These are phyloP conservation scores for Drosophila vallismaia DNA, from an alignment of 2,888 invertebrate genomes.

Conservation along the genomic window DNA sequence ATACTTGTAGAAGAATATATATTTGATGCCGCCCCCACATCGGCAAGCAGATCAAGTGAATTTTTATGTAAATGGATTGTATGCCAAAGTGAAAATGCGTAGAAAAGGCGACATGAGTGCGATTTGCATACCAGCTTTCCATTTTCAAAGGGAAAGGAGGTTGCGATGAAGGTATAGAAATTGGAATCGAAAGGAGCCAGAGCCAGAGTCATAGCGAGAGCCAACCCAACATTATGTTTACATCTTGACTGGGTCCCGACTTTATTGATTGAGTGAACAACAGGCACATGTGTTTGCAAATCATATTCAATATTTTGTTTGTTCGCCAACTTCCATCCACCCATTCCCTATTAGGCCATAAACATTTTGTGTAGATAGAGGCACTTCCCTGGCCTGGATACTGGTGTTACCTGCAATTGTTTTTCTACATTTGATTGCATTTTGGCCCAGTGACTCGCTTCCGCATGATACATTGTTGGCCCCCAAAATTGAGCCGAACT, in stretches of 20 bases:
- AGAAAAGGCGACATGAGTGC: conserved; percentile 46
- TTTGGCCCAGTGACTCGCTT: conserved; percentile 59
- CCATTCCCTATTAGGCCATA: neutral
- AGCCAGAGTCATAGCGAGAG: neutral
- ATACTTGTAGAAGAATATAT: conserved; percentile 13
- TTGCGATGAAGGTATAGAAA: neutral
- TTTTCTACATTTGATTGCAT: conserved; percentile 69
- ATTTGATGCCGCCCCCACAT: conserved; percentile 1
- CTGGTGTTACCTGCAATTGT: conserved; percentile 61
- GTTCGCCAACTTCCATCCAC: conserved; percentile 21
- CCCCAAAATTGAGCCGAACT: conserved; percentile 61
- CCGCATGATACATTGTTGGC: conserved; percentile 17
- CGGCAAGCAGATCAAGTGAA: conserved; percentile 68
- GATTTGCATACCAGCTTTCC: conserved; percentile 72
- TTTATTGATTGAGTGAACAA: conserved; percentile 48
- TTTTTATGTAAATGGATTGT: conserved; percentile 72
- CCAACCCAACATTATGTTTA: conserved; percentile 17
- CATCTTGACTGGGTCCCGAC: conserved; percentile 17
- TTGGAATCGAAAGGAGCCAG: conserved; percentile 15
- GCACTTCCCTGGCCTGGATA: neutral
- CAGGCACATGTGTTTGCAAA: conserved; percentile 67
- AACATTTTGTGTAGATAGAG: neutral
- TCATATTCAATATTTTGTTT: conserved; percentile 79
- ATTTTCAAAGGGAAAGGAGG: conserved; percentile 9
- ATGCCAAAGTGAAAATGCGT: conserved; percentile 68